Conservation (phyloP, 2,113 vertebrate species). For the Diadophis punctatus region DNA sequence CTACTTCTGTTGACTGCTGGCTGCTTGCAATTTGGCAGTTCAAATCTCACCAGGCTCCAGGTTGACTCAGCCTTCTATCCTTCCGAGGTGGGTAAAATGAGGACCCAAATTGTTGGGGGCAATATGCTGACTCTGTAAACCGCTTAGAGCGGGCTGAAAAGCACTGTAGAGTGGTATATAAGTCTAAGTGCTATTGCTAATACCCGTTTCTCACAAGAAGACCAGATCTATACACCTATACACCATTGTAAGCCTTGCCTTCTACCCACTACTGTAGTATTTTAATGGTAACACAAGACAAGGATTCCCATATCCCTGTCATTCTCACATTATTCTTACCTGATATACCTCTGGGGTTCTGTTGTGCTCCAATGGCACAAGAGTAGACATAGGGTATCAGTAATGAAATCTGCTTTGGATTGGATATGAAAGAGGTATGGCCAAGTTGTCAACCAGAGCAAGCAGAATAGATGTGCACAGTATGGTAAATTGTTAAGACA, state of each 20-base stretch:
- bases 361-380: not conserved
- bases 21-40: no score
- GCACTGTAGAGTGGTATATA: no score
- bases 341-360: not conserved
- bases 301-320: not conserved
- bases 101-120: no score
- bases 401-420: not conserved
- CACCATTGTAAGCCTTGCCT: not conserved
- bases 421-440: not conserved
- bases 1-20: no score
- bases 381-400: not conserved
- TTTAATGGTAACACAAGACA: not conserved
- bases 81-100: no score
- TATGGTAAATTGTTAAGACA: not conserved
- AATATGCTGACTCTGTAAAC: no score
- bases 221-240: not conserved
- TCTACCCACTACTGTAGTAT: not conserved
- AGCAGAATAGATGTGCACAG: not conserved
- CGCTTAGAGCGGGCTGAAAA: no score
- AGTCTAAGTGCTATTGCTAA: no score
- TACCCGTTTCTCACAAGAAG: not conserved
- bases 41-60: no score
- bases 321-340: not conserved
- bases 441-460: not conserved
- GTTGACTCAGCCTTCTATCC: no score